Conservation (phyloP, 2,797 vertebrate genomes). For the Decapterus maruadsi region DNA sequence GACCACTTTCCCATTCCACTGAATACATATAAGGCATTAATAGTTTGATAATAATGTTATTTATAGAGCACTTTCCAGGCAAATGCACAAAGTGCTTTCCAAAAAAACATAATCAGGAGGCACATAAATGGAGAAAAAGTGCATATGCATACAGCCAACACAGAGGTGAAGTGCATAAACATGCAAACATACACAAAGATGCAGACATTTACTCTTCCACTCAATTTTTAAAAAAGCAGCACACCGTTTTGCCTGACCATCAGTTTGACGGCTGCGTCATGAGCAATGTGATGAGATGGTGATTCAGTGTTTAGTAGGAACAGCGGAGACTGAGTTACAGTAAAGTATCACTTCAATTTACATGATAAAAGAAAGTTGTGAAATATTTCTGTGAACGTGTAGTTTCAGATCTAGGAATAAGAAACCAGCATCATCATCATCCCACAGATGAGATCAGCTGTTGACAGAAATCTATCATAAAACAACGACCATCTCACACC, state of each 20-base stretch:
- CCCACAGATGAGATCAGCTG: background rate
- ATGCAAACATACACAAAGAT: too few relatives aligned
- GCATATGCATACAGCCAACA: too few relatives aligned
- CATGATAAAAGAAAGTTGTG: background rate
- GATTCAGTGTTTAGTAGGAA: background rate
- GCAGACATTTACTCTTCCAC: too few relatives aligned
- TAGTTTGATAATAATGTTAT: too few relatives aligned
- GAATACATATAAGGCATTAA: too few relatives aligned
- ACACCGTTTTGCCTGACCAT: background rate
- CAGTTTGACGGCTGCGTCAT: background rate
- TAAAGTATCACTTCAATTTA: background rate
- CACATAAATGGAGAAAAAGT: too few relatives aligned
- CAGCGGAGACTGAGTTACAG: background rate
- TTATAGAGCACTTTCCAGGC: too few relatives aligned
- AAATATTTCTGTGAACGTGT: background rate
- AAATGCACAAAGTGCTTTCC: too few relatives aligned
- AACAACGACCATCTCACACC: background rate
- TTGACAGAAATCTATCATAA: background rate
- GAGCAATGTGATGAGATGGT: background rate
- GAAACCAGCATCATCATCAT: background rate
- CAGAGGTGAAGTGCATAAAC: too few relatives aligned
- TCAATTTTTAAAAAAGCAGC: too few relatives aligned
- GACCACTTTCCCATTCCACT: too few relatives aligned
- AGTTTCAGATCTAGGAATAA: background rate
- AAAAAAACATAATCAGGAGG: too few relatives aligned